Evolutionary conservation across 1,140 invertebrate genomes (phyloP), one percentile per base, ranked within the genome.

Genomic region (Caenorhabditis inopinata): DNA sequence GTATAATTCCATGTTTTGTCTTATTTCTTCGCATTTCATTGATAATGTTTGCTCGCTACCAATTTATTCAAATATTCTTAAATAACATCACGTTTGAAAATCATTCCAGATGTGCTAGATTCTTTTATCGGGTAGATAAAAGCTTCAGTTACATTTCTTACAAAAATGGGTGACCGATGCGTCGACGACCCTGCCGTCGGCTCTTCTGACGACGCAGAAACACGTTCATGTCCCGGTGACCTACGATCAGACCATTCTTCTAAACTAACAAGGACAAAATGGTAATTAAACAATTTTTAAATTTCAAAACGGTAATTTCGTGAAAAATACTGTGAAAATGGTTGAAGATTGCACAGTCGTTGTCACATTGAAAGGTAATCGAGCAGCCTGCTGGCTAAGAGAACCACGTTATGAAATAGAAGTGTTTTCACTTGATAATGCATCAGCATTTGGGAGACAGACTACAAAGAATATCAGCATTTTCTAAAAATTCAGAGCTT

Each of bases 111-210:
- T 68, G 58, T 68, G 27, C n/a, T 68, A 68, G 38, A n/a, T 3
- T n/a, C 27, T 58, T 68, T 68, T 68, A 68, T 68, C 58, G 32
- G 32, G 32, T 68, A 29, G 58, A 68, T 68, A 68, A 68, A 68
- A 68, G 6, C 27, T 9, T 25, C 32, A 68, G 32, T 58, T 4
- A 68, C 58, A 42, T 68, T 38, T 68, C 58, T 42, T 7, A 18
- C 58, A 42, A 42, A 38, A 21, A 68, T 68, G 58, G 58, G 58
- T 68, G 58, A 68, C 58, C 58, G 58, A 68, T 38, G 58, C 58
- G 32, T 68, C 58, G 58, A 68, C 58, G 58, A 68, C 3, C 9
- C 58, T 11, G 25, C 58, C n/a, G 58, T 68, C 58, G 58, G 58
- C 11, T 68, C 32, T 32, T 68, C 58, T 38, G 58, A 68, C n/a